Percentiles rank a stretch among this genome's conserved stretches.
Evolutionary conservation across 1,140 invertebrate species (phyloP).

Genomic region (Diorhabda sublineata): DNA sequence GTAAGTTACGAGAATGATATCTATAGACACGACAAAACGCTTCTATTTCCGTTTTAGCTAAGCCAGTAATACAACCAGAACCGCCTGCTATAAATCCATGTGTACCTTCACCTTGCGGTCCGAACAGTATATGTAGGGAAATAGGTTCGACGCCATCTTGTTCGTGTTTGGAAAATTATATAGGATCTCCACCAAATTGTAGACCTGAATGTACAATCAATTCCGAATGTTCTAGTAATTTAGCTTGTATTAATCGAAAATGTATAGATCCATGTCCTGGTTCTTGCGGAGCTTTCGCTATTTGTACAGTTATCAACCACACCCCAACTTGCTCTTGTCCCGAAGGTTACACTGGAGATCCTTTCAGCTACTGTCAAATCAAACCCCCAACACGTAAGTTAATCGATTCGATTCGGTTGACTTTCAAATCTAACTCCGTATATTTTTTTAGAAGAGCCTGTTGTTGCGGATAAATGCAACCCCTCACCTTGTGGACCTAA

Average conservation of each 20-base stretch:
- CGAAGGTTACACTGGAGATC: slow-evolving; percentile 65
- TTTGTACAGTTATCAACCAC: slow-evolving; percentile 68
- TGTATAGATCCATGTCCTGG: slow-evolving; percentile 70
- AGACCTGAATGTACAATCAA: slow-evolving; percentile 63
- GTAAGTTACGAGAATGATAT: slow-evolving; percentile 39
- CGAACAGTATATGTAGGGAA: slow-evolving; percentile 60
- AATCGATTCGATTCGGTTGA: background rate
- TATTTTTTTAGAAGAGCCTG: slow-evolving; percentile 43
- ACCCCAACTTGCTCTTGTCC: slow-evolving; percentile 66
- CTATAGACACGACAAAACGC: background rate
- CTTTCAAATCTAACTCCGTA: too few relatives aligned
- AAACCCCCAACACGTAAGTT: slow-evolving; percentile 11
- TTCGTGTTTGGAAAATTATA: slow-evolving; percentile 59
- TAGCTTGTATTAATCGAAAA: slow-evolving; percentile 66
- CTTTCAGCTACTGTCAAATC: slow-evolving; percentile 40
- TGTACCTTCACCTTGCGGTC: slow-evolving; percentile 67
- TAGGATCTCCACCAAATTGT: slow-evolving; percentile 64
- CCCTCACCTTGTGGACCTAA: slow-evolving; percentile 75
- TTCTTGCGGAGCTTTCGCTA: slow-evolving; percentile 67
- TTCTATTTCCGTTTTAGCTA: background rate
- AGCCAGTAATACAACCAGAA: slow-evolving; percentile 20
- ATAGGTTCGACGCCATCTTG: slow-evolving; percentile 60
- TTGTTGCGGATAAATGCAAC: slow-evolving; percentile 59
- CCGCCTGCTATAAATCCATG: slow-evolving; percentile 55
- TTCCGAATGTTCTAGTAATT: slow-evolving; percentile 60